phyloP scores from a whole-genome alignment of 2,113 vertebrate genomes.

The Sinocyclocheilus rhinocerous region DNA sequence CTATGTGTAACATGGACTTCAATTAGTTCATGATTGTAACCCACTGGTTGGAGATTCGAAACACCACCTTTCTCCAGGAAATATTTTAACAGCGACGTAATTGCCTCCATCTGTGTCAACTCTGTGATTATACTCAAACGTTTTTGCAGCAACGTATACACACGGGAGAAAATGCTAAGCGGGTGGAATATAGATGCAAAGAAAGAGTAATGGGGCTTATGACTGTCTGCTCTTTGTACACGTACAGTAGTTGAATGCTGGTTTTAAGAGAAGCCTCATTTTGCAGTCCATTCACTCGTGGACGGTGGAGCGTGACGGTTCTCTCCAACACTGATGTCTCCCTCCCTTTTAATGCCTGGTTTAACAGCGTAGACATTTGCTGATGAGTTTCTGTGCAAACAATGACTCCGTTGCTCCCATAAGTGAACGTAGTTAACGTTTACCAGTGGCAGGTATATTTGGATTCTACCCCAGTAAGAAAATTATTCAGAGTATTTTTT shows the following conservation, averaged over 20 bases:
- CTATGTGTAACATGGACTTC: slow-evolving; percentile 69
- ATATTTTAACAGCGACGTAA: slow-evolving; percentile 77
- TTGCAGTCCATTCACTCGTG: slow-evolving; percentile 48
- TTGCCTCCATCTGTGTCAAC: slow-evolving; percentile 77
- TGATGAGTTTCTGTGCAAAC: slow-evolving; percentile 67
- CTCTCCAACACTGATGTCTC: too few relatives aligned
- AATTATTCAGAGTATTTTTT: too few relatives aligned
- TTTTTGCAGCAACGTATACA: slow-evolving; percentile 57
- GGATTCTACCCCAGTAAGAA: too few relatives aligned
- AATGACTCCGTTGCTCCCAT: slow-evolving; percentile 51
- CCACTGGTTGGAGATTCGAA: slow-evolving; percentile 73
- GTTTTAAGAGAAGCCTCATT: slow-evolving; percentile 48
- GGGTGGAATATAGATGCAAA: slow-evolving; percentile 3
- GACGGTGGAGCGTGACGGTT: too few relatives aligned
- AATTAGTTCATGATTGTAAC: slow-evolving; percentile 72
- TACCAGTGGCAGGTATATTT: background rate
- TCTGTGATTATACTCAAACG: slow-evolving; percentile 69
- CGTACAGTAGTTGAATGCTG: background rate
- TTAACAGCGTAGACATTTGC: slow-evolving; percentile 64
- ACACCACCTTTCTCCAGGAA: slow-evolving; percentile 71
- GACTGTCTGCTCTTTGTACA: slow-evolving; percentile 13
- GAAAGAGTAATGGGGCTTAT: slow-evolving; percentile 21
- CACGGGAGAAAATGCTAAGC: background rate
- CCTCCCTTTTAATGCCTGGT: slow-evolving; percentile 56
- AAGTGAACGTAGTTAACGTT: slow-evolving; percentile 9